Evolutionary conservation across 2,888 invertebrate species (phyloP), one percentile per base, ranked within the genome.

Genomic region (Drosophila nr. perissopoda): DNA sequence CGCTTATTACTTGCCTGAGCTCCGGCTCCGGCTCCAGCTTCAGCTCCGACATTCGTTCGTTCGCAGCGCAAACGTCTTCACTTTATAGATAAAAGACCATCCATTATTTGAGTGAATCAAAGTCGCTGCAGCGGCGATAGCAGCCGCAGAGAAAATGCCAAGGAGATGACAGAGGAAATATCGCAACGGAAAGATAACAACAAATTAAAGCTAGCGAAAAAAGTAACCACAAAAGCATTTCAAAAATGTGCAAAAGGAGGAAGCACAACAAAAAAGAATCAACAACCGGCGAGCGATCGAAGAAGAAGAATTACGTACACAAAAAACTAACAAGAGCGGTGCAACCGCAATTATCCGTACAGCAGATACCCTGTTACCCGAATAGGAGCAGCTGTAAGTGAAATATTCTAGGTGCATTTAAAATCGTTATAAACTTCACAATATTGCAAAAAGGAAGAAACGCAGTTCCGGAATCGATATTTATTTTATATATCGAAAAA

Each of bases 161-260:
- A 40, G n/a, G 40, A 40, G 40, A 40, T 40, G n/a, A 40, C 70
- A 59, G 62, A 59, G 65, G 34, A 72, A 77, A 74, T 71, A 79
- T 71, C 54, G 21, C 45, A 67, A 38, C 59, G 49, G 52, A 58
- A 69, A 80, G 68, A 74, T 68, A 67, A 78, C 60, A 74, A 78
- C 48, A 78, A 78, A 58, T 61, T 61, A 69, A 80, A 66, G 66
- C 65, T 72, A 78, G 67, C 54, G 45, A 70, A 66, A 69, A 62
- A 71, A 72, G 62, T 67, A 78, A 84, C 71, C 69, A 71, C 80
- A 70, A 69, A 82, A 76, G 67, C 75, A 87, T 80, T 87, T 80
- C 54, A 84, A 82, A 87, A 80, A 85, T 85, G 60, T 63, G 74
- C 49, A 69, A 57, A 62, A 75, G 79, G 58, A 60, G 72, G 25